These are phyloP conservation scores for Chrysolina oricalcia DNA, from an alignment of 2,888 invertebrate species.

Conservation along the genomic window DNA sequence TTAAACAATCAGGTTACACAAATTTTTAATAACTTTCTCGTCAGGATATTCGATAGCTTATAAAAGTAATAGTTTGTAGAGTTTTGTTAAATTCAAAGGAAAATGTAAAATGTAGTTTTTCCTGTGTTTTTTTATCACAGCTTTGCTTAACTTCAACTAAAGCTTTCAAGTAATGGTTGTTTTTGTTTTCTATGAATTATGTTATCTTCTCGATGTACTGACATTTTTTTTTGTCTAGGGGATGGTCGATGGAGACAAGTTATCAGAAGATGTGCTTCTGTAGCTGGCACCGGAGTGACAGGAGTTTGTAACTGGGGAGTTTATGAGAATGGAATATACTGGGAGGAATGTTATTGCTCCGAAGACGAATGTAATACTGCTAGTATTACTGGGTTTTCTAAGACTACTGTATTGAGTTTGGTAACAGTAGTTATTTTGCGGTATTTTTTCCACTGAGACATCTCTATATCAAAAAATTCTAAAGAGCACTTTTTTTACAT, in stretches of 20 bases:
- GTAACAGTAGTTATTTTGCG: conserved; percentile 17
- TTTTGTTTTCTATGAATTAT: too few relatives aligned
- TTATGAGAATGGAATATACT: conserved; percentile 94
- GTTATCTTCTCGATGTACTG: not conserved
- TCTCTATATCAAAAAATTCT: not conserved
- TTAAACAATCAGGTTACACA: too few relatives aligned
- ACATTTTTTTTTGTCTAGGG: conserved; percentile 78
- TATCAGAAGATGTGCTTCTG: conserved; percentile 90
- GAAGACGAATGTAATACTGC: conserved; percentile 87
- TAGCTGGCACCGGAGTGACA: conserved; percentile 92
- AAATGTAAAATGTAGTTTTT: too few relatives aligned
- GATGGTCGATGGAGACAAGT: conserved; percentile 96
- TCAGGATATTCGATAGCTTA: too few relatives aligned
- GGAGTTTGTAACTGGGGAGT: conserved; percentile 98
- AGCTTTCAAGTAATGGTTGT: too few relatives aligned
- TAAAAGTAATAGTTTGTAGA: too few relatives aligned
- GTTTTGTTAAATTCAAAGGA: too few relatives aligned
- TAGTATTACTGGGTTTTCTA: conserved; percentile 30
- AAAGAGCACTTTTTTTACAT: not conserved
- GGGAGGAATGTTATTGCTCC: conserved; percentile 97
- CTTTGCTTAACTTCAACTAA: too few relatives aligned
- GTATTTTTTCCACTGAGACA: conserved; percentile 13
- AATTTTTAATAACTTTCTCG: too few relatives aligned
- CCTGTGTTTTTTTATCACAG: too few relatives aligned
- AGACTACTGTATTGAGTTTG: conserved; percentile 22